Evolutionary conservation across 2,113 vertebrate species (phyloP), one percentile per base, ranked within the genome.

Genomic region (Platichthys stellatus): DNA sequence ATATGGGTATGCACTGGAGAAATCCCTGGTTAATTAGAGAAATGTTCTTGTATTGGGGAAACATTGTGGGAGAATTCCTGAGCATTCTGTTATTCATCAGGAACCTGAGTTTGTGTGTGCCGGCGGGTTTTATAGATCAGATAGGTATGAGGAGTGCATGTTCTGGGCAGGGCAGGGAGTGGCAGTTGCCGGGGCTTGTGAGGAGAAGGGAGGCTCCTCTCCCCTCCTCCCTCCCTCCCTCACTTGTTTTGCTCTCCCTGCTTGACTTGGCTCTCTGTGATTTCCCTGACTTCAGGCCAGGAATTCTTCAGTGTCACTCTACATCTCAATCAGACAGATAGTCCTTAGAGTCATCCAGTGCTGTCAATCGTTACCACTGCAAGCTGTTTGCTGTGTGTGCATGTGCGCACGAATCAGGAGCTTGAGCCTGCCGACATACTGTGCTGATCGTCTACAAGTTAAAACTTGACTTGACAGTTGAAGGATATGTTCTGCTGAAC

Each of bases 171-270:
- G 73, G 69, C 63, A 68, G 85, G 88, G 91, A 85, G 89, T 69
- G 89, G 83, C 77, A 70, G 86, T 6, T 89, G 90, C 88, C 66
- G 28, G 76, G 88, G 72, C 88, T 88, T 92, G 93, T 69, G 59
- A 38, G 76, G 67, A 78, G 72, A 77, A 82, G 81, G 66, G 87
- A 82, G 87, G 77, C 76, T 82, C 84, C 82, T 28, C 58, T 54
- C 56, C 49, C 49, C 45, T 35, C 51, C 78, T 12, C 59, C 59
- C 31, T 12, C 59, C 59, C 31, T 17, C 14, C 35, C 28, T 64
- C 65, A 63, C 72, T 74, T 85, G 83, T 88, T 90, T 82, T 80
- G 70, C 79, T 80, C 40, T 70, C 72, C 56, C 66, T 61, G 78
- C 65, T 63, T 0, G 2, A 64, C 80, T 86, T 54, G 60, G 58